phyloP scores from a whole-genome alignment of 2,888 invertebrate genomes.

The Crocallis elinguaria region DNA sequence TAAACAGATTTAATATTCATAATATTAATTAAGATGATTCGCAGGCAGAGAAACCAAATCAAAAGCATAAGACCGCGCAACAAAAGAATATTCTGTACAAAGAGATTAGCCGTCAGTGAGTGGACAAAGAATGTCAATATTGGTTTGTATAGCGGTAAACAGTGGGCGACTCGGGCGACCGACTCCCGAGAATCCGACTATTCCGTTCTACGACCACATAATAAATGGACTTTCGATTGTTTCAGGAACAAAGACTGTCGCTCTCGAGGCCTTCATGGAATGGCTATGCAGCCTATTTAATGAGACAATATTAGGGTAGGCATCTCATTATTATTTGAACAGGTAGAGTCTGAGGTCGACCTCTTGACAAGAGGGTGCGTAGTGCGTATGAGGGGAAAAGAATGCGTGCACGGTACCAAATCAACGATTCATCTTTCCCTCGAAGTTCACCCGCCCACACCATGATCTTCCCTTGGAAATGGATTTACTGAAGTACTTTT shows the following conservation, averaged over 20 bases:
- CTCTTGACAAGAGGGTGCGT: neutral
- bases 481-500: too few relatives aligned
- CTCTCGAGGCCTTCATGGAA: slow-evolving; percentile 35
- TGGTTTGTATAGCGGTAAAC: slow-evolving; percentile 74
- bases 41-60: slow-evolving; percentile 36
- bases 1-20: slow-evolving; percentile 25
- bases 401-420: neutral
- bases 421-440: neutral
- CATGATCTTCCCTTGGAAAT: too few relatives aligned
- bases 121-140: slow-evolving; percentile 80
- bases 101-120: slow-evolving; percentile 74
- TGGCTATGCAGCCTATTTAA: slow-evolving; percentile 24
- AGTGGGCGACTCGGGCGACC: slow-evolving; percentile 59
- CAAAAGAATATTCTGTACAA: slow-evolving; percentile 69
- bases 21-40: slow-evolving; percentile 16
- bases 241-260: slow-evolving; percentile 61
- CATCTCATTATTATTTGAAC: slow-evolving; percentile 17
- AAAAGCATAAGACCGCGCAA: slow-evolving; percentile 48
- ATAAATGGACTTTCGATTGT: slow-evolving; percentile 58
- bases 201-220: slow-evolving; percentile 54
- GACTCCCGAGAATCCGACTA: slow-evolving; percentile 68
- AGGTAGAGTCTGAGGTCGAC: slow-evolving; percentile 1
- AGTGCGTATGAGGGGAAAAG: neutral
- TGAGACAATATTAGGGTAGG: slow-evolving; percentile 7
- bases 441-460: too few relatives aligned